Conservation (phyloP, 2,113 vertebrate species). For the Hypomesus transpacificus region DNA sequence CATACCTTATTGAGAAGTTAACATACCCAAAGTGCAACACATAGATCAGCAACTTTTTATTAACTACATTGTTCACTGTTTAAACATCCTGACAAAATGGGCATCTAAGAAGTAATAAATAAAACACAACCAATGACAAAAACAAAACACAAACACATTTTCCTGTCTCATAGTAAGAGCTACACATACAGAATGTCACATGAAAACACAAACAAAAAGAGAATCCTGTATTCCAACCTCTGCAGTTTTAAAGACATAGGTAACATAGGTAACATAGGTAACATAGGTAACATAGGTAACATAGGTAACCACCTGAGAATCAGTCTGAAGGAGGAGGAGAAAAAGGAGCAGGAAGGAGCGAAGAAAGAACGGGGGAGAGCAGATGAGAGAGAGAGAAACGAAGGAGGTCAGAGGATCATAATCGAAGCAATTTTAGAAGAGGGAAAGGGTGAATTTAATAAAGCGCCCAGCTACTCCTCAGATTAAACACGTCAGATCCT, state of each 20-base stretch:
- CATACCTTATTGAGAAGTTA: constrained; percentile 19
- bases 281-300: too few relatives aligned
- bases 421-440: too few relatives aligned
- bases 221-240: constrained; percentile 7
- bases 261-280: too few relatives aligned
- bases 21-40: background rate
- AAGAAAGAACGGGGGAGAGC: constrained; percentile 5
- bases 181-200: background rate
- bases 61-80: constrained; percentile 1
- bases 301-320: constrained; percentile 48
- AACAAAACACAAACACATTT: background rate
- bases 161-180: constrained; percentile 11
- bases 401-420: too few relatives aligned
- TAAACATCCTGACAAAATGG: background rate
- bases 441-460: too few relatives aligned
- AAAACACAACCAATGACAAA: constrained; percentile 11
- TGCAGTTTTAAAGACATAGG: constrained; percentile 47
- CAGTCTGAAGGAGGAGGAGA: constrained; percentile 2
- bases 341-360: background rate
- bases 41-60: constrained; percentile 3
- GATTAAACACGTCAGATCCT: too few relatives aligned
- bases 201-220: constrained; percentile 1
- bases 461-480: too few relatives aligned
- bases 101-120: constrained; percentile 6
- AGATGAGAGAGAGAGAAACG: constrained; percentile 3